Conservation (phyloP, 2,797 vertebrate species). For the Decapterus maruadsi region DNA sequence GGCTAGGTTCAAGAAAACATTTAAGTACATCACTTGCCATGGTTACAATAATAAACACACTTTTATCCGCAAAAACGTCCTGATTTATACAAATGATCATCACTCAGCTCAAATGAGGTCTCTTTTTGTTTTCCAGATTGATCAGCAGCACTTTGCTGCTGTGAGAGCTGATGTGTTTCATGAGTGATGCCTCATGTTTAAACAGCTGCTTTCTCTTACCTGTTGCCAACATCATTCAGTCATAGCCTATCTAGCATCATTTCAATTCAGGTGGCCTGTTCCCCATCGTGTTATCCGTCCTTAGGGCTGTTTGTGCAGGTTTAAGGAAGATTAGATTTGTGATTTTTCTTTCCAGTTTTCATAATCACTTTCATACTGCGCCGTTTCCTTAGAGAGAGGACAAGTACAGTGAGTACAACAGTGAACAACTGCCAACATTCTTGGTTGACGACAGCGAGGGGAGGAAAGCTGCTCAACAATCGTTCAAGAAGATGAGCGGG, state of each 20-base stretch:
- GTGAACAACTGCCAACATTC: constrained; percentile 55
- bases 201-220: constrained; percentile 26
- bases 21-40: too few relatives aligned
- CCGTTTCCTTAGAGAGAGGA: constrained; percentile 15
- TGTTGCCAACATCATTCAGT: constrained; percentile 4
- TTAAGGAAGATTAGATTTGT: constrained; percentile 30
- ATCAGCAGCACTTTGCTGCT: constrained; percentile 6
- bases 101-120: not conserved
- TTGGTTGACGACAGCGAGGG: constrained; percentile 26
- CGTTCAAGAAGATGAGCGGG: constrained; percentile 20
- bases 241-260: constrained; percentile 11
- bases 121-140: not conserved
- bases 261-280: not conserved
- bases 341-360: constrained; percentile 30
- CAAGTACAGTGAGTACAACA: too few relatives aligned
- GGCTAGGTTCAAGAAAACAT: too few relatives aligned
- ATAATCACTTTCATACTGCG: not conserved
- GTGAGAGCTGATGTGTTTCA: constrained; percentile 12
- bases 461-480: constrained; percentile 30
- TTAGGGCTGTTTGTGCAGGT: not conserved
- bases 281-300: constrained; percentile 4
- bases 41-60: not conserved
- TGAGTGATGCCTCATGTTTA: constrained; percentile 29
- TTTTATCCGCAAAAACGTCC: not conserved
- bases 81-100: not conserved